Evolutionary conservation across 1,140 invertebrate species (phyloP).

Genomic region (Drosophila tropicalis): DNA sequence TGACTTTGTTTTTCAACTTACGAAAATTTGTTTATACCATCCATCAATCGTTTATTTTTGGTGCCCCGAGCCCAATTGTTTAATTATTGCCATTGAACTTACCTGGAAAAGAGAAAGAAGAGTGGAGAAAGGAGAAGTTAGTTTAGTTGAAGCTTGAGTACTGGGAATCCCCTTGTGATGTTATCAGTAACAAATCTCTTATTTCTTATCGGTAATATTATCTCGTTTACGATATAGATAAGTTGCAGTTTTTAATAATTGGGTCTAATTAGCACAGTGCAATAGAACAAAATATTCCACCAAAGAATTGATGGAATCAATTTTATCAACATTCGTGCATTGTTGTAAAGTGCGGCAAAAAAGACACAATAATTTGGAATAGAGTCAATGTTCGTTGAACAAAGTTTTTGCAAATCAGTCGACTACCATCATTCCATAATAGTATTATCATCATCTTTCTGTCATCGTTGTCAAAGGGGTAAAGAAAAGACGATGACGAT

Average conservation of each 20-base stretch:
- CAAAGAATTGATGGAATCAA: neutral
- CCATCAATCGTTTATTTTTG: neutral
- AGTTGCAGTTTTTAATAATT: neutral
- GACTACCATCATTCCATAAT: constrained; percentile 44
- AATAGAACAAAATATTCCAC: neutral
- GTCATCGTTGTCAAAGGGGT: neutral
- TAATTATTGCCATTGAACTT: constrained; percentile 8
- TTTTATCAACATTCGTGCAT: neutral
- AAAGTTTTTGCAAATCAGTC: constrained; percentile 33
- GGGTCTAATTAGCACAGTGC: too few species aligned
- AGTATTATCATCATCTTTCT: constrained; percentile 43
- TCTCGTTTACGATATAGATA: neutral
- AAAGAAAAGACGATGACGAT: constrained; percentile 23
- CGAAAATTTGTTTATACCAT: neutral
- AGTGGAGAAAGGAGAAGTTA: too few species aligned
- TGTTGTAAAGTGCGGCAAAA: too few species aligned
- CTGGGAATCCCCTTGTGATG: too few species aligned
- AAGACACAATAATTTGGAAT: neutral
- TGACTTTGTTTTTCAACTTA: constrained; percentile 9
- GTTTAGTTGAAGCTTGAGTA: neutral
- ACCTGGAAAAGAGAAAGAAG: neutral
- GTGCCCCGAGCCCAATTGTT: neutral
- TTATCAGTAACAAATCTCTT: too few species aligned
- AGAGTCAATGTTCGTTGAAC: constrained; percentile 49
- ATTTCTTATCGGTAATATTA: neutral